Percentiles rank a stretch among this genome's conserved stretches.
These are phyloP conservation scores for Candidula unifasciata DNA, from an alignment of 2,888 invertebrate genomes.

Conservation along the genomic window DNA sequence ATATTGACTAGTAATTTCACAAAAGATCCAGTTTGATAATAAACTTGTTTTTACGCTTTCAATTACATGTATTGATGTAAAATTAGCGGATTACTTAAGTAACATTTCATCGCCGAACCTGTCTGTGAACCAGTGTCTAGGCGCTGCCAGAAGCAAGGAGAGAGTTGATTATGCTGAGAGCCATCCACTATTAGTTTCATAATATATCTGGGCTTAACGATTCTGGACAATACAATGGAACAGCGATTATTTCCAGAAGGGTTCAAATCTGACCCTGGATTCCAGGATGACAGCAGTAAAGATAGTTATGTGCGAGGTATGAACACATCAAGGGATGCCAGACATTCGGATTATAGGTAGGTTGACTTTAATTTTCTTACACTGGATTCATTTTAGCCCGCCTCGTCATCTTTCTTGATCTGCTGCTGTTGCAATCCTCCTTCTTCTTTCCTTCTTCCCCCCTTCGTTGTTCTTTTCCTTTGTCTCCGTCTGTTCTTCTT, in stretches of 20 bases:
- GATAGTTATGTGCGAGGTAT: conserved; percentile 24
- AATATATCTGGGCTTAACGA: background rate
- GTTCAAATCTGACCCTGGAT: background rate
- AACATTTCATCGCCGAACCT: background rate
- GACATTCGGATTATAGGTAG: conserved; percentile 44
- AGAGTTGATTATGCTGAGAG: background rate
- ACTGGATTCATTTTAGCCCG: no score
- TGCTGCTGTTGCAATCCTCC: no score
- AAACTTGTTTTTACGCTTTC: background rate
- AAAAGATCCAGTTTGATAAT: background rate
- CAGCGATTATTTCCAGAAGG: conserved; percentile 26
- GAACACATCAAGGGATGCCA: conserved; percentile 16
- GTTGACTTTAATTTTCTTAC: no score
- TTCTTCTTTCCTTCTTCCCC: no score
- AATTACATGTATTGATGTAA: no score
- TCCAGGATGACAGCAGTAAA: conserved; percentile 7
- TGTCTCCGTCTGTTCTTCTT: no score
- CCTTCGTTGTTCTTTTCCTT: no score
- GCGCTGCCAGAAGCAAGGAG: background rate
- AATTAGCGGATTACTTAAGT: background rate
- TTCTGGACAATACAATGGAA: conserved; percentile 16
- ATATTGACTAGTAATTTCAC: background rate
- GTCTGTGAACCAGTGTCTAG: background rate
- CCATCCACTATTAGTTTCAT: background rate
- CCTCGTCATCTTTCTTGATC: no score